A percentile compares a stretch with the other conserved stretches of the same genome.
phyloP scores from a whole-genome alignment of 2,797 vertebrate species.

The Urophycis tenuis region DNA sequence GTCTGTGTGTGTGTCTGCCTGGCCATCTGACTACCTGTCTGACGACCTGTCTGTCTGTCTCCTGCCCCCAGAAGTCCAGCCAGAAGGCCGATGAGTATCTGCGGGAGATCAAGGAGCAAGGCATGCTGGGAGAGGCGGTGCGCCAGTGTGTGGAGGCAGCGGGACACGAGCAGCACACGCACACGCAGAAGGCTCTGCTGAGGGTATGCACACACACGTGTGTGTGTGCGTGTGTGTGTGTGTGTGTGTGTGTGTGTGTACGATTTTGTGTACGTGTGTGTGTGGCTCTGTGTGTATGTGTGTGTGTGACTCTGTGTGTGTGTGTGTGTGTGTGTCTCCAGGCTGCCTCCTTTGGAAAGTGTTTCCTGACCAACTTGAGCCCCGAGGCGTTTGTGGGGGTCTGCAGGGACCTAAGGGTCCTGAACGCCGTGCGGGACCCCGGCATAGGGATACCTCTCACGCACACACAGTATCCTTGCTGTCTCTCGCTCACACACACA shows the following conservation, averaged over 20 bases:
- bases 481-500: neutral
- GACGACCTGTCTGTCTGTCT: conserved; percentile 10
- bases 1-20: neutral
- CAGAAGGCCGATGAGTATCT: conserved; percentile 97
- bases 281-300: neutral
- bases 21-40: neutral
- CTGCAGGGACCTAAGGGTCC: conserved; percentile 85
- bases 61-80: conserved; percentile 87
- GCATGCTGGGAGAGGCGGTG: conserved; percentile 84
- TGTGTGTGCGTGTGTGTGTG: neutral
- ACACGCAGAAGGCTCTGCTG: conserved; percentile 87
- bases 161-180: conserved; percentile 80
- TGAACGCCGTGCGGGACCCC: conserved; percentile 85
- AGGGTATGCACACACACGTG: conserved; percentile 64
- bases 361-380: conserved; percentile 87
- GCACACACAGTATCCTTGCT: conserved; percentile 81
- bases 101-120: conserved; percentile 92
- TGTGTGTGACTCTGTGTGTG: neutral
- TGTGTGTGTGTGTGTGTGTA: neutral
- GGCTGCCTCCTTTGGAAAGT: conserved; percentile 96
- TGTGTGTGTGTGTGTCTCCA: conserved; percentile 35
- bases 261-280: too few relatives aligned
- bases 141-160: conserved; percentile 88
- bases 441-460: conserved; percentile 87
- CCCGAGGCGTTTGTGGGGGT: conserved; percentile 80